Evolutionary conservation across 2,113 vertebrate species (phyloP).

Genomic region (Tapirus terrestris): DNA sequence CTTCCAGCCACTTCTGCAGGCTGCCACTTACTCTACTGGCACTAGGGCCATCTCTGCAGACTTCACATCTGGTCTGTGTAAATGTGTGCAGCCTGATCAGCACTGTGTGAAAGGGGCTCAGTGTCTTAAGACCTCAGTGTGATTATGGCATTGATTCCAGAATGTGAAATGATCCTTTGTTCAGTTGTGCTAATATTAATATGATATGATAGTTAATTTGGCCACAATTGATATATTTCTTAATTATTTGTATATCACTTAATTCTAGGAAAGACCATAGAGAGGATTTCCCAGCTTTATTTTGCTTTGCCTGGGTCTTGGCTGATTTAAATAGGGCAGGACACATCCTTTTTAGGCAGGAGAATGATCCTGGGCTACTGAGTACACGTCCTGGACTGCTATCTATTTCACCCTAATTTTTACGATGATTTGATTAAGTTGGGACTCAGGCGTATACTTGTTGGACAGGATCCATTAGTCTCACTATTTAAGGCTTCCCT

Average conservation of each 20-base stretch:
- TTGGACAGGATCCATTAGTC: background rate
- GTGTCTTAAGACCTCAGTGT: background rate
- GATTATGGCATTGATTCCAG: background rate
- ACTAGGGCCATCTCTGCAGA: background rate
- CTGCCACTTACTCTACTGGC: background rate
- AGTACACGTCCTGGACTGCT: background rate
- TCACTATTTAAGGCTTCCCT: background rate
- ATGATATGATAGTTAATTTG: background rate
- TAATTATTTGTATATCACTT: background rate
- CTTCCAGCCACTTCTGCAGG: background rate
- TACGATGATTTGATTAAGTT: background rate
- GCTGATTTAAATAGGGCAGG: background rate
- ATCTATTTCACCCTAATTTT: background rate
- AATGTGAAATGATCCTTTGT: background rate
- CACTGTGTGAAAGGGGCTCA: background rate
- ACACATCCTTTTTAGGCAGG: background rate
- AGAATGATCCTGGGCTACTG: background rate
- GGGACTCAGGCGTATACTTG: background rate
- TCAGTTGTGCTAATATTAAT: background rate
- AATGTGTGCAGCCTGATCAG: background rate
- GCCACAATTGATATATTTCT: background rate
- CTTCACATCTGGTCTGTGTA: background rate
- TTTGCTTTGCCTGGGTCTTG: background rate
- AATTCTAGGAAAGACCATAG: background rate
- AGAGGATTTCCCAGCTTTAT: background rate